phyloP scores from a whole-genome alignment of 1,140 invertebrate species.

The Drosophila oshimai region DNA sequence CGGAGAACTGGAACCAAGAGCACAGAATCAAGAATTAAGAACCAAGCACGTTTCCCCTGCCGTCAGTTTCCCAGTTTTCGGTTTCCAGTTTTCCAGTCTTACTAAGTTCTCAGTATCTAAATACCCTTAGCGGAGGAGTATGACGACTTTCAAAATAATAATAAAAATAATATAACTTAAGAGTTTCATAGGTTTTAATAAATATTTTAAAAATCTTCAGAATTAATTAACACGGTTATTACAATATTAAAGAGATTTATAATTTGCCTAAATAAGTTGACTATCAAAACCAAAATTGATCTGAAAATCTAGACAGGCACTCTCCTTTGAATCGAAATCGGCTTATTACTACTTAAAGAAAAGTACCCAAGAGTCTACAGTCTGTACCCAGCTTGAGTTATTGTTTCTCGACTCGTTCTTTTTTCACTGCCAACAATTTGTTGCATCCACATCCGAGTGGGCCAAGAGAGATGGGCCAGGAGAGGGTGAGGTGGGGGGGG shows the following conservation, averaged over 20 bases:
- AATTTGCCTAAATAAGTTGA: too few relatives aligned
- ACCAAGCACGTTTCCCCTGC: conserved; percentile 49
- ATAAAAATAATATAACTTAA: too few relatives aligned
- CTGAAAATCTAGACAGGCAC: background rate
- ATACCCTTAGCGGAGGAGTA: background rate
- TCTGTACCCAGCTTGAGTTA: background rate
- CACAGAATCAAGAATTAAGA: conserved; percentile 23
- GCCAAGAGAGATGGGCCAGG: background rate
- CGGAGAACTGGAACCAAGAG: conserved; percentile 29
- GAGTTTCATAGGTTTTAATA: too few relatives aligned
- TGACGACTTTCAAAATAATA: too few relatives aligned
- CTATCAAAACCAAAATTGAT: background rate
- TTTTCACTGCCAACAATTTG: conserved; percentile 61
- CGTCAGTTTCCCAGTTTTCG: conserved; percentile 22
- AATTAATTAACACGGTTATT: too few relatives aligned
- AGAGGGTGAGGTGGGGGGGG: conserved; percentile 9
- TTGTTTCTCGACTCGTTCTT: conserved; percentile 9
- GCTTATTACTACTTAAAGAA: background rate
- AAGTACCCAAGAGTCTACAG: conserved; percentile 4
- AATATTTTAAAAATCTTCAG: too few relatives aligned
- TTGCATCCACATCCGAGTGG: conserved; percentile 57
- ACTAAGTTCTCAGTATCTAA: conserved; percentile 8
- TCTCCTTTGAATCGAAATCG: background rate
- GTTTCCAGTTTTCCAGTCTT: conserved; percentile 17
- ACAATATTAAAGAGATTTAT: too few relatives aligned